A percentile compares a stretch with the other conserved stretches of the same genome.
Conservation (phyloP, 1,140 invertebrate genomes). For the Apis cerana region DNA sequence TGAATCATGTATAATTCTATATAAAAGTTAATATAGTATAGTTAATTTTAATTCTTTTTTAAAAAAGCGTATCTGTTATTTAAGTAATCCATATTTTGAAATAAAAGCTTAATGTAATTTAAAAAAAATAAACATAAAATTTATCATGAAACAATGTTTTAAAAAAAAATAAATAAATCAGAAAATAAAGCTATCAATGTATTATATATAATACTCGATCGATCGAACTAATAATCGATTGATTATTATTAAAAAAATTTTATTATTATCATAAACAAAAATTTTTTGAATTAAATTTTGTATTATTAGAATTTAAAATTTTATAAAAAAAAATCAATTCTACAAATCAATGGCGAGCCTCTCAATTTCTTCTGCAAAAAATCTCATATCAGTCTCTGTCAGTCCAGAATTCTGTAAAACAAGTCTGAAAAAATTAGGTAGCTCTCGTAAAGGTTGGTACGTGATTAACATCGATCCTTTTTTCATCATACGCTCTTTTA, state of each 20-base stretch:
- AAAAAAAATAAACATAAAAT: background rate
- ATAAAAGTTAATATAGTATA: background rate
- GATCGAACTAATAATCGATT: background rate
- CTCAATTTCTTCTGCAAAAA: conserved; percentile 94
- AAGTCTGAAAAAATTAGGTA: conserved; percentile 96
- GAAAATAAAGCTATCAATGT: conserved; percentile 1
- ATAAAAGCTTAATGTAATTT: background rate
- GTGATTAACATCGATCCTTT: conserved; percentile 97
- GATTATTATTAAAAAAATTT: conserved; percentile 11
- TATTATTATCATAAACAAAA: conserved; percentile 3
- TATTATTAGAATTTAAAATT: background rate
- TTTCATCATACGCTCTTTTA: conserved; percentile 97
- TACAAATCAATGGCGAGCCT: conserved; percentile 87
- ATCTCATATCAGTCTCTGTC: conserved; percentile 90
- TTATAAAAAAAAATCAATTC: conserved; percentile 33
- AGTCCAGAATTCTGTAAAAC: conserved; percentile 95
- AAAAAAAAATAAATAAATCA: background rate
- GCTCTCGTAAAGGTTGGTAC: conserved; percentile 91
- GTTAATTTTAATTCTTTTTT: background rate
- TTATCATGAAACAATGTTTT: background rate
- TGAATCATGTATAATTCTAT: background rate
- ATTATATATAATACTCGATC: background rate
- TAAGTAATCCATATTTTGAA: background rate
- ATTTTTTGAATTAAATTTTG: background rate
- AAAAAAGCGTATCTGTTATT: background rate